Conservation (phyloP, 2,888 invertebrate species). For the Dynastes maya region DNA sequence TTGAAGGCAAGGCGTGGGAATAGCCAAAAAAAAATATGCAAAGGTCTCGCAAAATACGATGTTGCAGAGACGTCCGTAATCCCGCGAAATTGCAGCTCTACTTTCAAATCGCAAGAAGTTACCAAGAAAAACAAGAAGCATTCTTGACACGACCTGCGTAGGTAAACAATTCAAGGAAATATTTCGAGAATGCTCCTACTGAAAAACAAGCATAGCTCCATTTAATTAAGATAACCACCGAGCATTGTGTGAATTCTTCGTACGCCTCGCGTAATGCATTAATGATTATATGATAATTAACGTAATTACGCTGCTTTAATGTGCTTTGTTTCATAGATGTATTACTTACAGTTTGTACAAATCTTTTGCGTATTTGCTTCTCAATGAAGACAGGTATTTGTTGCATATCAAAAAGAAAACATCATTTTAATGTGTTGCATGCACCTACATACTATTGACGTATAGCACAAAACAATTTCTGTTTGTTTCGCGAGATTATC, state of each 20-base stretch:
- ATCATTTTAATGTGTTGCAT: too few species aligned
- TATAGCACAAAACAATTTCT: not conserved
- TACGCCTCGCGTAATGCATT: constrained; percentile 33
- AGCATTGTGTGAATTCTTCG: constrained; percentile 9
- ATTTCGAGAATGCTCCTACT: constrained; percentile 25
- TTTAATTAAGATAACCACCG: constrained; percentile 38
- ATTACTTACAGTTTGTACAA: too few species aligned
- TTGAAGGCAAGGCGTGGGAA: constrained; percentile 1
- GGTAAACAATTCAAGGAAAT: constrained; percentile 28
- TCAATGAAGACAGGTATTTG: too few species aligned
- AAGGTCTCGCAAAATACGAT: not conserved
- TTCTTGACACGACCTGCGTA: constrained; percentile 17
- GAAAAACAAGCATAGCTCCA: constrained; percentile 18
- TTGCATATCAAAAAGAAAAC: too few species aligned
- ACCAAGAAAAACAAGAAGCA: not conserved
- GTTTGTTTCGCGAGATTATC: too few species aligned
- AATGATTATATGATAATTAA: constrained; percentile 37
- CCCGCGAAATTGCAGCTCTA: not conserved
- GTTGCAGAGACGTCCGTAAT: not conserved
- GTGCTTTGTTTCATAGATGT: constrained; percentile 5
- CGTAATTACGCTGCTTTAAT: constrained; percentile 5
- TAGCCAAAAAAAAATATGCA: not conserved
- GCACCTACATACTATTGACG: not conserved
- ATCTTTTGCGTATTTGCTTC: too few species aligned
- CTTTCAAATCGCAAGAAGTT: not conserved